Base-by-base conservation (phyloP, 2,113 vertebrate species). In the Oncorhynchus kisutch region DNA sequence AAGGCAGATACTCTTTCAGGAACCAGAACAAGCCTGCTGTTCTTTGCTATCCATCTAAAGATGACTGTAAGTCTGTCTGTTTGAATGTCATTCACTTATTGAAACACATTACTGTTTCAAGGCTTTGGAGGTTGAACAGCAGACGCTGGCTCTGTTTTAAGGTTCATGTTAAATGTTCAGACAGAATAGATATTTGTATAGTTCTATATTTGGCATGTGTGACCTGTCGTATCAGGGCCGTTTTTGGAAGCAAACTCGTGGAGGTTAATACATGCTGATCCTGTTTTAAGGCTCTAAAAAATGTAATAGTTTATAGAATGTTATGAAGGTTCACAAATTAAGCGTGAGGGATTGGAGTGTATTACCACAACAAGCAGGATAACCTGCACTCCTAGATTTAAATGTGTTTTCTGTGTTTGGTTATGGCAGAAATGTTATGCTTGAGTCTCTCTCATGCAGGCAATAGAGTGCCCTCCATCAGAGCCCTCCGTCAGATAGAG, bases 51-150 rank as follows among this genome's bases (percentile, higher is more conserved):
- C 90, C 90, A 78, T 78, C 93, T 29, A 92, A 91, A 84, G 91
- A 94, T 80, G 92, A 95, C 92, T 93, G 94, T 96, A 93, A 96
- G 95, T 96, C 84, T 77, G 69, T 75, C 39, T 27, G 18, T 12
- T 20, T 34, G 54, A 25, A 65, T 64, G 72, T 60, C 54, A 29
- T 65, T 27, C 39, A n/a, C 49, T 73, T 14, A 27, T 68, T 45
- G 9, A 45, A 11, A 11, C 39, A 45, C 39, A 3, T 45, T 11
- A 45, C 39, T 45, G 39, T 45, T 45, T 45, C 9, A 45, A 45
- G 31, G 31, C 67, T 68, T 39, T 68, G 31, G 31, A 68, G 31
- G 4, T 18, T n/a, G 18, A 34, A 45, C 4, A 68, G 31, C 67
- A 39, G 31, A 62, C 71, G 70, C 73, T 81, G 79, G 5, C 31